Evolutionary conservation across 2,113 vertebrate genomes (phyloP).

Genomic region (Bufo gargarizans): DNA sequence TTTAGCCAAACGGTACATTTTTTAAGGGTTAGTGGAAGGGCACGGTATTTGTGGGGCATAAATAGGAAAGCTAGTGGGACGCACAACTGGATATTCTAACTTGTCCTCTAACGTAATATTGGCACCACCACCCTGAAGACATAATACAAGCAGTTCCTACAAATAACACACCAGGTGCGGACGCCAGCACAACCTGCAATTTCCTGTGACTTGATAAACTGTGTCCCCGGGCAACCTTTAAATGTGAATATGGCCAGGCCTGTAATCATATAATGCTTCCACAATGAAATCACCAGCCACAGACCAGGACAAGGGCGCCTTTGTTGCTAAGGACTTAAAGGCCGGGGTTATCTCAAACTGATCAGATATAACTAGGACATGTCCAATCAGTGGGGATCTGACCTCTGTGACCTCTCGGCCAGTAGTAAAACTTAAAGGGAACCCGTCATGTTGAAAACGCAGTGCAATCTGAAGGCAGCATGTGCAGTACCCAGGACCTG

Average conservation of each 20-base stretch:
- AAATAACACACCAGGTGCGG: constrained; percentile 26
- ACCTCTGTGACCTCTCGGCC: no score
- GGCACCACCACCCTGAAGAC: not conserved
- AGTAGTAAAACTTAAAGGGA: no score
- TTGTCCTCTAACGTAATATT: constrained; percentile 25
- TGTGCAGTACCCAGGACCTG: no score
- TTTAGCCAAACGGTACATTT: constrained; percentile 25
- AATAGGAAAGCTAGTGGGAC: constrained; percentile 8
- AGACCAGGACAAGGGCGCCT: not conserved
- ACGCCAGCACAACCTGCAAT: constrained; percentile 21
- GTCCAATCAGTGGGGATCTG: no score
- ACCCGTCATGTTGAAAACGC: no score
- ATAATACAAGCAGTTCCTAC: constrained; percentile 27
- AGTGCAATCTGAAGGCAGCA: no score
- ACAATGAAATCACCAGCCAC: not conserved
- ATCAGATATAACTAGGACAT: no score
- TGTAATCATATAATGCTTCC: not conserved
- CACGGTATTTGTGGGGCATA: constrained; percentile 21
- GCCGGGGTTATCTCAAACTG: no score
- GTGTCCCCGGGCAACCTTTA: constrained; percentile 32
- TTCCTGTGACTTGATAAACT: constrained; percentile 33
- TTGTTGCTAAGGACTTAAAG: not conserved
- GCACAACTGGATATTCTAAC: not conserved
- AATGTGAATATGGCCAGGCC: not conserved
- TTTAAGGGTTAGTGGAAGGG: constrained; percentile 2